Evolutionary conservation across 2,797 vertebrate species (phyloP), one percentile per base, ranked within the genome.

Genomic region (Ispidina picta): DNA sequence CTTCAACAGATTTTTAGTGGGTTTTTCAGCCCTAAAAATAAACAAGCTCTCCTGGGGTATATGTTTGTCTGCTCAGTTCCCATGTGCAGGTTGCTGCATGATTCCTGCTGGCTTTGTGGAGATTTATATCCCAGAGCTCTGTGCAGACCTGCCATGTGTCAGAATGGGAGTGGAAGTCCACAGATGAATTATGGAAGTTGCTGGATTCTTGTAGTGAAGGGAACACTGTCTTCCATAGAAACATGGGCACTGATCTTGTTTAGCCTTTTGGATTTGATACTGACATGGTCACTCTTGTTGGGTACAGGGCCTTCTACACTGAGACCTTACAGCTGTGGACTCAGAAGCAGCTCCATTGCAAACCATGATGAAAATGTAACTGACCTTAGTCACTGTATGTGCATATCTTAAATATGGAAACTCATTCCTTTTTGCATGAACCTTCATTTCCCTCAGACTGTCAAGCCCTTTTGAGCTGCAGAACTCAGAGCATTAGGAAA

Each of bases 1-100:
- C 72, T 91, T 89, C 72, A 85, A 78, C 91, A 95, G 92, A 94
- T 90, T 96, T 94, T 92, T 69, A 87, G 94, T 94, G 78, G 83
- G 86, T 69, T 91, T 55, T 91, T 88, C 69, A 72, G 44, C 55
- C 49, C 73, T 91, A 90, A 94, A 95, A 94, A 94, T 93, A 95
- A 90, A 90, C 72, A 90, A 73, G 56, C 8, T 90, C 65, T 90
- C 83, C 78, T 74, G 54, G 49, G 81, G 49, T 83, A 56, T 72
- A 9, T 91, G 49, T 86, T 93, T 92, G 31, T 72, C 35, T 92
- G 35, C 48, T 87, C 65, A 83, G 69, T 48, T 76, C 55, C 81
- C 65, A 23, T 21, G 52, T 83, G 44, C 88, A 91, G 75, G 82
- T 85, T 86, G 69, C 72, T 48, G 51, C 49, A 35, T 49, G 65